phyloP scores from a whole-genome alignment of 2,113 vertebrate genomes.

The Oophaga pumilio region DNA sequence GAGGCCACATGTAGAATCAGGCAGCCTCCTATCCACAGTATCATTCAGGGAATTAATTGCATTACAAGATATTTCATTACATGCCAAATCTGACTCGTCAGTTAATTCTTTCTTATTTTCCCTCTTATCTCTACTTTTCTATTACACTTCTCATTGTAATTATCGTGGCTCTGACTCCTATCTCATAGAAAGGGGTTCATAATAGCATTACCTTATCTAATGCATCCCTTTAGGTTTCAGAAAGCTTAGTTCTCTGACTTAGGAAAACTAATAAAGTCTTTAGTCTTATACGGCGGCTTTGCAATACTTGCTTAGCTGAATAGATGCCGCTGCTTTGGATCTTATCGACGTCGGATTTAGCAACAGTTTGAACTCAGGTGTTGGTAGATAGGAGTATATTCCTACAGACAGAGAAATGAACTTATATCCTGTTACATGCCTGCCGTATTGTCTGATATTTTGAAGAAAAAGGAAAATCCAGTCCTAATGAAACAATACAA shows the following conservation, averaged over 20 bases:
- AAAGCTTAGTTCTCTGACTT: conserved; percentile 45
- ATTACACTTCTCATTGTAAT: conserved; percentile 50
- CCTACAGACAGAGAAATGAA: conserved; percentile 2
- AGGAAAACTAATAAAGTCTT: conserved; percentile 49
- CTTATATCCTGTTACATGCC: conserved; percentile 34
- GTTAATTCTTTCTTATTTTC: conserved; percentile 54
- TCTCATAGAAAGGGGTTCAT: conserved; percentile 43
- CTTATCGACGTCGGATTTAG: conserved; percentile 46
- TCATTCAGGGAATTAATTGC: conserved; percentile 52
- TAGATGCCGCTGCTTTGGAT: conserved; percentile 25
- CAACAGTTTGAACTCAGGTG: conserved; percentile 32
- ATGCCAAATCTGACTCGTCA: conserved; percentile 51
- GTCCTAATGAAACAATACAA: conserved; percentile 3
- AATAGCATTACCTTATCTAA: conserved; percentile 55
- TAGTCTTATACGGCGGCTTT: conserved; percentile 43
- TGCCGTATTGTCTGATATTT: conserved; percentile 7
- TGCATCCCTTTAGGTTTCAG: conserved; percentile 42
- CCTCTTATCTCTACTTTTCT: conserved; percentile 50
- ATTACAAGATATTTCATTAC: conserved; percentile 52
- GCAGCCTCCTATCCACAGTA: conserved; percentile 24
- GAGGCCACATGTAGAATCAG: not conserved
- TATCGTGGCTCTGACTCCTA: conserved; percentile 39
- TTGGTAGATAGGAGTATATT: conserved; percentile 20
- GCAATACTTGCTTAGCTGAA: conserved; percentile 35
- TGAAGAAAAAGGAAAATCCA: conserved; percentile 1